Base-by-base conservation (phyloP, 2,888 invertebrate genomes). In the Campopleginae sp. region DNA sequence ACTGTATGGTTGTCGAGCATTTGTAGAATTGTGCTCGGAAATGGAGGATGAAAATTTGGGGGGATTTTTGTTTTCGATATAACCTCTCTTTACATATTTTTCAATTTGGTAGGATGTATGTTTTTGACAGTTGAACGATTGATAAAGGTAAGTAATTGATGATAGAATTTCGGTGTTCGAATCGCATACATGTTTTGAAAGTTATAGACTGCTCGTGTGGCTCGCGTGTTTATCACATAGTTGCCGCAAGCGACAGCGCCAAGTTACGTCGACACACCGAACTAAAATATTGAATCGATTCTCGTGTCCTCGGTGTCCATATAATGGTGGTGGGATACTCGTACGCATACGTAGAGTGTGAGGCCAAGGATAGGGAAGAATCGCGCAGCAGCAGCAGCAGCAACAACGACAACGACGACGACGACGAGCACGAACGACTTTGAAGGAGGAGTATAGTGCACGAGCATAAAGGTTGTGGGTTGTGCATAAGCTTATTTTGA, bases 201-300 rank as follows among this genome's bases (percentile, higher is more conserved):
- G 23, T 23, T 54, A 58, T 14, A 23, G 27, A 58, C 58, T 10
- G 58, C 54, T 58, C 38, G 33, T 7, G 38, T 38, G 38, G n/a
- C n/a, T n/a, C n/a, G n/a, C 10, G 19, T 58, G 14, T 58, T 27
- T 58, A 14, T 58, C 12, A 27, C 38, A 38, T 54, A 12, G 54
- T 23, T 12, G 12, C 12, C 12, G 58, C 58, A 5, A 58, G 58
- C 58, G 27, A 14, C 58, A 54, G 81, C 75, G 78, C 70, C 75
- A 10, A 17, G 27, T 44, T 42, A 87, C 87, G 89, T 86, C 80
- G 86, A 88, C 80, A 85, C 86, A 81, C 38, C 46, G 87, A 88
- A 92, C 91, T 91, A 92, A 92, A 92, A 90, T 92, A 92, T 92
- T 90, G 92, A 92, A 90, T 92, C 88, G 88, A 86, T 89, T 86